Evolutionary conservation across 2,797 vertebrate genomes (phyloP), one percentile per base, ranked within the genome.

Genomic region (Darevskia nairensis): DNA sequence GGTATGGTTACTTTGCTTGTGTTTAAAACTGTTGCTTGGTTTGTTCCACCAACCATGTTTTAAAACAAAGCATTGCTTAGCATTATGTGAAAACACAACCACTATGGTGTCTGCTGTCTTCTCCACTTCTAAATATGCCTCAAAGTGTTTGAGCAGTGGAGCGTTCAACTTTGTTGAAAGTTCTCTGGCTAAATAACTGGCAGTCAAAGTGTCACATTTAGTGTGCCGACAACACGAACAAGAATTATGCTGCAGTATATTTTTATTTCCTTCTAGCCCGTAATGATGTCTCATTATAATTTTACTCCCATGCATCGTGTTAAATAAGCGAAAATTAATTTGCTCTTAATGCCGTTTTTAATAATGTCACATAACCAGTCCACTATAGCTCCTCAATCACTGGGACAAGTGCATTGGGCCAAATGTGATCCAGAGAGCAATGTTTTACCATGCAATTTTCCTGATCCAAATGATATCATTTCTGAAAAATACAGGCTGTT

Each of bases 271-370:
- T 83, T 76, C 74, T 17, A 82, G 86, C 46, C 32, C 71, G 6
- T 76, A 77, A 86, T 79, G 68, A 64, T 69, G 32, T 72, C 69
- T 85, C 46, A 39, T 89, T 85, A 85, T 89, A 74, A 85, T 85
- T 89, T 81, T 85, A 85, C 10, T 81, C 81, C 71, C 59, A 66
- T 68, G 69, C 44, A 84, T 71, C 55, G 55, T 68, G 19, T 90
- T 84, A 86, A 39, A 80, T 87, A 80, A 90, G 77, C 59, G 39
- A 64, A 80, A 83, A 44, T 71, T 82, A 35, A 39, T 86, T 77
- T 55, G 0, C 66, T 91, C 74, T 69, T 90, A 80, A 77, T 87
- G 59, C 27, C 3, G 0, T 0, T n/a, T 23, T 6, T 74, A 61
- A 86, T 85, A 64, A 32, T n/a, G 39, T 78, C n/a, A 80, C 44